A percentile compares a stretch with the other conserved stretches of the same genome.
These are phyloP conservation scores for Simalia tracyae DNA, from an alignment of 2,797 vertebrate species.

Conservation along the genomic window DNA sequence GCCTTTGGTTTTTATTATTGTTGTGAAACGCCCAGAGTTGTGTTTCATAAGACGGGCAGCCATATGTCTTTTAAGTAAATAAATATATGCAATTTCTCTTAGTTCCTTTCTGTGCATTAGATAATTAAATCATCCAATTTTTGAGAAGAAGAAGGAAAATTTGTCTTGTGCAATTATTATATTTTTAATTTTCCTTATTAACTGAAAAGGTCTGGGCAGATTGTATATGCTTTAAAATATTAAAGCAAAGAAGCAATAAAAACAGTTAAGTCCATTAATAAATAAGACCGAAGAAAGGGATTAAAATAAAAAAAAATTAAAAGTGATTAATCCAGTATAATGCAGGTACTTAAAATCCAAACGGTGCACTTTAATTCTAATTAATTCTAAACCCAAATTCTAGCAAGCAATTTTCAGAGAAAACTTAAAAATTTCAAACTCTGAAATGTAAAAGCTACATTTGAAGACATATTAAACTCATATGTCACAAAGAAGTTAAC, in stretches of 20 bases:
- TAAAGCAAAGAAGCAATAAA: background rate
- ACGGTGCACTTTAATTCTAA: background rate
- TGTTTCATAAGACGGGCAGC: background rate
- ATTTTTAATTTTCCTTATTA: background rate
- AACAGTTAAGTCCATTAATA: background rate
- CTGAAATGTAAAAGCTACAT: background rate
- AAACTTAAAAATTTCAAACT: background rate
- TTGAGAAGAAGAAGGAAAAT: background rate
- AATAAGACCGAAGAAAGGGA: background rate
- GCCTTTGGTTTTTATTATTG: background rate
- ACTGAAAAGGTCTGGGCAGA: background rate
- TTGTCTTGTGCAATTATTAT: background rate
- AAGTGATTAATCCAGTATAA: background rate
- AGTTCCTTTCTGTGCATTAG: background rate
- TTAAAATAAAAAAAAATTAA: background rate
- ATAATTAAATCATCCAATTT: background rate
- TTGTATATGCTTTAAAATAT: background rate
- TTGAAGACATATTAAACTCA: background rate
- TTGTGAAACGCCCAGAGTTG: background rate
- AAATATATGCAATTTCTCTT: background rate
- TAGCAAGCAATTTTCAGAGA: background rate
- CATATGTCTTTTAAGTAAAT: background rate
- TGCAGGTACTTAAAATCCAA: background rate
- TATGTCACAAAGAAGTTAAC: background rate
- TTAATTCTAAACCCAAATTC: background rate